phyloP scores from a whole-genome alignment of 1,140 invertebrate species.

The Drosophila tristis region DNA sequence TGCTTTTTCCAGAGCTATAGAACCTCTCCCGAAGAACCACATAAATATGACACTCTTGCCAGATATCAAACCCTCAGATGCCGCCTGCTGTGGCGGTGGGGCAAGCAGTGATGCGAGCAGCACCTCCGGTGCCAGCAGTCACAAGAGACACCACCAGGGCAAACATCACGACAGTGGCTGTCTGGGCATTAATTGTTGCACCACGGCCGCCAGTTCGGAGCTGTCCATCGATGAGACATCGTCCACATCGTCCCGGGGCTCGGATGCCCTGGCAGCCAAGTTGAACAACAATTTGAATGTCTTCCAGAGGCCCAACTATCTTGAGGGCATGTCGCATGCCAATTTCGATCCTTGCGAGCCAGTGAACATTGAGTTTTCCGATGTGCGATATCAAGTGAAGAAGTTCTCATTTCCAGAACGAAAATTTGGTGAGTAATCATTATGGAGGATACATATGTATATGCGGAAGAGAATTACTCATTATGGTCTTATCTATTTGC shows the following conservation, averaged over 20 bases:
- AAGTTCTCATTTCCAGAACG: slow-evolving; percentile 79
- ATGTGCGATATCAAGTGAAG: slow-evolving; percentile 87
- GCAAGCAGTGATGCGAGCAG: slow-evolving; percentile 48
- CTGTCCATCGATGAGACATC: slow-evolving; percentile 73
- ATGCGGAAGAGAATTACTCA: neutral
- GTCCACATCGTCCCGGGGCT: slow-evolving; percentile 45
- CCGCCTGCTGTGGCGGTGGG: slow-evolving; percentile 59
- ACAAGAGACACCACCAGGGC: slow-evolving; percentile 24
- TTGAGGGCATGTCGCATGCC: slow-evolving; percentile 47
- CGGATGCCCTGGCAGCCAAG: slow-evolving; percentile 34
- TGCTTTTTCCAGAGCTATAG: slow-evolving; percentile 23
- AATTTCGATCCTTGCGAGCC: slow-evolving; percentile 82
- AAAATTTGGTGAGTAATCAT: slow-evolving; percentile 69
- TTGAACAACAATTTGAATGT: slow-evolving; percentile 70
- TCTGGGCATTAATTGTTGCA: slow-evolving; percentile 75
- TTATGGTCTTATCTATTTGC: neutral
- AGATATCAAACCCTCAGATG: slow-evolving; percentile 71
- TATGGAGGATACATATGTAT: no score
- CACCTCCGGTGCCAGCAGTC: slow-evolving; percentile 34
- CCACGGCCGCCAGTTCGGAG: slow-evolving; percentile 64
- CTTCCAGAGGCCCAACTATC: slow-evolving; percentile 34
- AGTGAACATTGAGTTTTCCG: slow-evolving; percentile 88
- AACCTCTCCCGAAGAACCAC: neutral
- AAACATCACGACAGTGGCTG: slow-evolving; percentile 30
- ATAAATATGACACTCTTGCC: slow-evolving; percentile 76